These are phyloP conservation scores for Benitochromis conjunctus DNA, from an alignment of 2,113 vertebrate genomes.

Conservation along the genomic window DNA sequence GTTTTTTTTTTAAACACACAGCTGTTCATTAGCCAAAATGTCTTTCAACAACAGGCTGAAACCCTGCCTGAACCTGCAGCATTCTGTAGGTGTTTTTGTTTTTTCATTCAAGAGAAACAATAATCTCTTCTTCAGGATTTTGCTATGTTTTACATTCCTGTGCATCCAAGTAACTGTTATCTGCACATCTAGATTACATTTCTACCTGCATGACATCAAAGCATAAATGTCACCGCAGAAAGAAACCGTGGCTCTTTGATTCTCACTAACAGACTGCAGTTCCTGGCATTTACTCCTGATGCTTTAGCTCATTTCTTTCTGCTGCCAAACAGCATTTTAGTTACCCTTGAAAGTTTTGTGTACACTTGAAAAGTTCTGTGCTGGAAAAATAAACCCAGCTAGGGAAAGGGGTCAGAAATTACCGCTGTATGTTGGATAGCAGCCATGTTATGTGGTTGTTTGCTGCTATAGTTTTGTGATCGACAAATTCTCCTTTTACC, in stretches of 20 bases:
- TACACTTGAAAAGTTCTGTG: neutral
- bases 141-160: neutral
- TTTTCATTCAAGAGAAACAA: neutral
- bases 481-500: conserved; percentile 69
- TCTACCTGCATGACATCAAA: conserved; percentile 54
- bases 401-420: neutral
- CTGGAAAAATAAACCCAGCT: conserved; percentile 1
- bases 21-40: neutral
- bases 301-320: neutral
- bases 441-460: neutral
- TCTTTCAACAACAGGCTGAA: neutral
- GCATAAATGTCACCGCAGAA: conserved; percentile 7
- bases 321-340: neutral
- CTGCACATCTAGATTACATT: conserved; percentile 10
- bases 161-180: neutral
- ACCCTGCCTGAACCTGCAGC: neutral
- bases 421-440: neutral
- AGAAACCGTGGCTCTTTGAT: conserved; percentile 21
- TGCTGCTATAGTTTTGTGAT: neutral
- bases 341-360: neutral
- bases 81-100: neutral
- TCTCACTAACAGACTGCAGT: conserved; percentile 11
- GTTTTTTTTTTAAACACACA: neutral
- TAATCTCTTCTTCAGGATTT: neutral
- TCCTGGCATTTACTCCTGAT: conserved; percentile 6